Base-by-base conservation (phyloP, 2,113 vertebrate genomes). In the Peromyscus polionotus region DNA sequence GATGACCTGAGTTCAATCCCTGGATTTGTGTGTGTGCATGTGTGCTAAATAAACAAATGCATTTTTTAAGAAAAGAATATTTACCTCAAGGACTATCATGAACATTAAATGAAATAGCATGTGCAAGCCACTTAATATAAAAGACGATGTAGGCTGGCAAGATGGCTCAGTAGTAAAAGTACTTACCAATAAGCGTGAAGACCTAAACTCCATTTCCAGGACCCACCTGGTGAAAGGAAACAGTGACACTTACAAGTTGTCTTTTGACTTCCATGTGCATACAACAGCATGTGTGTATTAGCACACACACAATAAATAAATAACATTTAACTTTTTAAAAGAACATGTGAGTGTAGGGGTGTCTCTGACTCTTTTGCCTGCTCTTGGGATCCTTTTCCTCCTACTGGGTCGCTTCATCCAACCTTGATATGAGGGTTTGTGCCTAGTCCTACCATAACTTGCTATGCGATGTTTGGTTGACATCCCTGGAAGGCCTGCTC, bases 31-130 rank as follows among this genome's bases (percentile, higher is more conserved):
- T 54, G 51, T 26, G 28, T 33, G 31, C 31, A 13, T 33, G 33
- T 28, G 33, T 14, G 39, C 51, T 77, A 77, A 28, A 22, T 24
- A 81, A 83, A 83, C 24, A 24, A 26, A 61, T 39, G 72, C 4
- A 10, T 61, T 59, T 81, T 81, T 84, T 63, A 84, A 42, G 24
- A 36, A 63, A 84, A 63, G n/a, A 36, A 48, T 33, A 33, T 87
- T 67, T 87, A 4, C 28, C 72, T 93, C 57, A 72, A 92, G 14
- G 54, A n/a, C 59, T 80, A 45, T 17, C 7, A 4, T n/a, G 57
- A 93, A 54, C 91, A 86, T 86, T 93, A 94, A 63, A 79, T 61
- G 24, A 96, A 61, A 75, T 45, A 36, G 39, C 61, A 39, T 4
- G 20, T 26, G 24, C 45, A 72, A 90, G 39, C 39, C 13, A 72